phyloP scores from a whole-genome alignment of 2,797 vertebrate species.

The Dromococcyx pavoninus region DNA sequence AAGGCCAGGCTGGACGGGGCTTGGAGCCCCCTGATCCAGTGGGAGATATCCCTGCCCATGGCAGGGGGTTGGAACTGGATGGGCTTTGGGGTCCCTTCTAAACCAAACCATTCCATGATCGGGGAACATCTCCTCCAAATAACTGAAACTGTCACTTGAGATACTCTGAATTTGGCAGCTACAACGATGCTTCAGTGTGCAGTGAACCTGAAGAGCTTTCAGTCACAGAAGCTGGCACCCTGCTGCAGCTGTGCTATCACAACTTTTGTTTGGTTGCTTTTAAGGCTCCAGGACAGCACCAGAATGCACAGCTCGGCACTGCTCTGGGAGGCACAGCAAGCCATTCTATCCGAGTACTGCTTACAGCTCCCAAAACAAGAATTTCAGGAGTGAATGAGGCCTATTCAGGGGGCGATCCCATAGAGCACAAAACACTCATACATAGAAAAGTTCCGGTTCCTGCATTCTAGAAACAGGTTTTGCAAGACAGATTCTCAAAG shows the following conservation, averaged over 20 bases:
- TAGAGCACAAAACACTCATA: not conserved
- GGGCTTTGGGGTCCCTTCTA: too few species aligned
- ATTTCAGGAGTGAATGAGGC: not conserved
- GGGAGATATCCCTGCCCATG: too few species aligned
- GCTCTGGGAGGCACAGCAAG: not conserved
- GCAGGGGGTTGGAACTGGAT: too few species aligned
- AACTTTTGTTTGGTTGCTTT: not conserved
- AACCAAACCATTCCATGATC: too few species aligned
- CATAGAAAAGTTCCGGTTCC: not conserved
- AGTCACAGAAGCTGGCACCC: not conserved
- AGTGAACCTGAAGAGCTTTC: not conserved
- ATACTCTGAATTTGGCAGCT: not conserved
- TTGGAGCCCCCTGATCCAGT: too few species aligned
- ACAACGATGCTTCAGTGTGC: not conserved
- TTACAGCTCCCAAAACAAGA: not conserved
- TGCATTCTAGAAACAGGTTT: conserved; percentile 7
- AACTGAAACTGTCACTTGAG: not conserved
- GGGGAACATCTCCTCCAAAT: not conserved
- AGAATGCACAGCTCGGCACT: not conserved
- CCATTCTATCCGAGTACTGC: not conserved
- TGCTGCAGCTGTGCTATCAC: not conserved
- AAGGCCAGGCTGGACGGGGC: too few species aligned
- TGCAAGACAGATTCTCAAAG: not conserved
- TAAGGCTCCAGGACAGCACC: not conserved
- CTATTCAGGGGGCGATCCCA: not conserved